phyloP scores from a whole-genome alignment of 2,797 vertebrate species.

The Aselliscus stoliczkanus region DNA sequence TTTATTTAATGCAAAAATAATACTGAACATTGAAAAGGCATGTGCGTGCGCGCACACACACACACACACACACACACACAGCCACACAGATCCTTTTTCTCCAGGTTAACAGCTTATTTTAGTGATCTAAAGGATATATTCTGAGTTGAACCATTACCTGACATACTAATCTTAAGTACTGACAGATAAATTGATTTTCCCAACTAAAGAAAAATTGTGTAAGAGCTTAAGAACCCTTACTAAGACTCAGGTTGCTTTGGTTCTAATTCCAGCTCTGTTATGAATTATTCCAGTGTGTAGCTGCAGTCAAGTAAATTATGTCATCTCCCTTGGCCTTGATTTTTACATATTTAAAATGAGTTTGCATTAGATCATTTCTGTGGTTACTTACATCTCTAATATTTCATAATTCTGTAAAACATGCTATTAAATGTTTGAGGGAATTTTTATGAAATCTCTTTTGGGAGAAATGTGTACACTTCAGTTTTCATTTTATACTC shows the following conservation, averaged over 20 bases:
- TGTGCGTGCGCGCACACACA: neutral
- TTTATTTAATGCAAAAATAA: conserved; percentile 12
- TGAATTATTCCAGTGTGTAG: neutral
- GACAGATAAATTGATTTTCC: neutral
- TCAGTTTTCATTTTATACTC: neutral
- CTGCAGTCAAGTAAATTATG: neutral
- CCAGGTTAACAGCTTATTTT: neutral
- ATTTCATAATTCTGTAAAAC: neutral
- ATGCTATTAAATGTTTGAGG: neutral
- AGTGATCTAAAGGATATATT: neutral
- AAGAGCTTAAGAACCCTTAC: neutral
- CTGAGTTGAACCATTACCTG: neutral
- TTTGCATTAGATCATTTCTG: neutral
- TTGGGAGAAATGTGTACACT: neutral
- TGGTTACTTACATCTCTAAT: neutral
- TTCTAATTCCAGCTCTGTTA: neutral
- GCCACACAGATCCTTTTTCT: neutral
- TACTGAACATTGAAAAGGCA: neutral
- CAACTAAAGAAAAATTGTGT: neutral
- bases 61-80: neutral
- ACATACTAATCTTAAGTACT: neutral
- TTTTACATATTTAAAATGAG: neutral
- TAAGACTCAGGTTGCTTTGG: neutral
- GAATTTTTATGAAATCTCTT: neutral
- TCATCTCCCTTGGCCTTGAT: neutral